Conservation (phyloP, 2,797 vertebrate species). For the Megaceryle alcyon region DNA sequence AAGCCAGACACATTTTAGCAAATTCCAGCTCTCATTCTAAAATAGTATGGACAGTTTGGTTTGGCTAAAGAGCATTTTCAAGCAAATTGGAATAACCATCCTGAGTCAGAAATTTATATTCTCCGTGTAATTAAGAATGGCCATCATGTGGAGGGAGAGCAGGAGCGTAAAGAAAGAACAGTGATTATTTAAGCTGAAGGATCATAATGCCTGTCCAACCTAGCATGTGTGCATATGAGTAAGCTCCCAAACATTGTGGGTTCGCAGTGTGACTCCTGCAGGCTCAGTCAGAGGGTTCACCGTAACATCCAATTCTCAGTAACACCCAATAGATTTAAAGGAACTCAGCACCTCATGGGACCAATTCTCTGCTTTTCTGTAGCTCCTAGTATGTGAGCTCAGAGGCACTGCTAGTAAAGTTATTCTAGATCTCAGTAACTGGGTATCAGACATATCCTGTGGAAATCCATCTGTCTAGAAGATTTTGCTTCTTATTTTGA, state of each 20-base stretch:
- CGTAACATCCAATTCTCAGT: background rate
- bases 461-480: background rate
- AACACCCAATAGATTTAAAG: background rate
- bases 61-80: background rate
- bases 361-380: background rate
- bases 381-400: background rate
- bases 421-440: background rate
- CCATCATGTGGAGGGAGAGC: background rate
- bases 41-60: background rate
- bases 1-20: background rate
- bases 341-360: background rate
- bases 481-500: background rate
- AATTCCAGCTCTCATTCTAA: background rate
- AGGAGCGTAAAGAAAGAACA: background rate
- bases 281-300: background rate
- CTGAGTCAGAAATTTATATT: background rate
- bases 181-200: background rate
- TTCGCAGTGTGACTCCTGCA: fast-evolving
- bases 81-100: background rate
- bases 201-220: background rate
- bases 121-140: background rate
- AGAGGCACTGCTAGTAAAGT: background rate
- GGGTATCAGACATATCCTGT: background rate
- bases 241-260: background rate
- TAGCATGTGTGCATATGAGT: background rate